Evolutionary conservation across 1,140 invertebrate genomes (phyloP).

Genomic region (Panagrolaimus sp.): DNA sequence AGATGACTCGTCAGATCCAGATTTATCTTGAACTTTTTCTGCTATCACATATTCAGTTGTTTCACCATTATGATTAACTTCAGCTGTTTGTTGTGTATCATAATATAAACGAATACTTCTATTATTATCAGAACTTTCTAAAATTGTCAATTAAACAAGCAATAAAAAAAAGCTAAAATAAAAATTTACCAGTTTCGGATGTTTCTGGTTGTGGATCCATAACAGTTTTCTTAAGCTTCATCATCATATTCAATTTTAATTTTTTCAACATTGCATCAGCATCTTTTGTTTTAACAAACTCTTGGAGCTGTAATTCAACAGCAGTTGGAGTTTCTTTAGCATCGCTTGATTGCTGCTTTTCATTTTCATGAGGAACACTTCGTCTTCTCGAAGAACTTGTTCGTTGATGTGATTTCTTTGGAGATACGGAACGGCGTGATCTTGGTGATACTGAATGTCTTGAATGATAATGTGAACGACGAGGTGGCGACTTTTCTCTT

Average conservation of each 20-base stretch:
- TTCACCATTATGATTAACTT: not conserved
- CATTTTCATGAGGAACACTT: not conserved
- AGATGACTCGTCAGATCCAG: not conserved
- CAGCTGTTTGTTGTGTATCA: not conserved
- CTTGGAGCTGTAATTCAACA: not conserved
- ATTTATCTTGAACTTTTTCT: not conserved
- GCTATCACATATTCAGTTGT: not conserved
- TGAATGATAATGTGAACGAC: not conserved
- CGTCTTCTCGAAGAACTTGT: not conserved
- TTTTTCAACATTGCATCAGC: not conserved
- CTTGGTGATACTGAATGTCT: not conserved
- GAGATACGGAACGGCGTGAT: not conserved
- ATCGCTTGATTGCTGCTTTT: not conserved
- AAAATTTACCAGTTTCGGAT: too few species aligned
- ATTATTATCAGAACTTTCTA: not conserved
- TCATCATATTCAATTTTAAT: not conserved
- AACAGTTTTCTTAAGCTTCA: not conserved
- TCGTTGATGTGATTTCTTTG: not conserved
- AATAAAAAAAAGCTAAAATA: not conserved
- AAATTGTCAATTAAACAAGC: too few species aligned
- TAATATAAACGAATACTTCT: not conserved
- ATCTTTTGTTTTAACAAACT: not conserved
- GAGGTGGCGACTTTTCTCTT: too few species aligned
- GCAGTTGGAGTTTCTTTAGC: not conserved
- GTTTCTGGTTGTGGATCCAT: not conserved